Base-by-base conservation (phyloP, 2,888 invertebrate genomes). In the Autographa pulchrina region DNA sequence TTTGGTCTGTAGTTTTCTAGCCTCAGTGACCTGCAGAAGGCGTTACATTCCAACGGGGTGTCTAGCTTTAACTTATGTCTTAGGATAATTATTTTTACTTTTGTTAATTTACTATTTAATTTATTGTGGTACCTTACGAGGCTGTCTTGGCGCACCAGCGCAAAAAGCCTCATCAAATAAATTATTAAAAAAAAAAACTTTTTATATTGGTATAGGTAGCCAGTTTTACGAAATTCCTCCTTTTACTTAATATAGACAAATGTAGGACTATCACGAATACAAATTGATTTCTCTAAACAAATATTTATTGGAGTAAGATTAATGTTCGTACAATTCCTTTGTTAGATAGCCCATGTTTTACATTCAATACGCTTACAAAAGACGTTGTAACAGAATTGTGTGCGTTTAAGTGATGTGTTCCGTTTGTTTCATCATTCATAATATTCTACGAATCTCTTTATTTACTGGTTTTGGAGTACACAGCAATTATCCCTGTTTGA, bases 301-400 rank as follows among this genome's bases (percentile, higher is more conserved):
- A 78, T 83, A 78, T 83, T 78, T 75, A 82, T 83, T 78, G 68
- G 76, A 83, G 60, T 67, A 78, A 73, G 72, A 83, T 81, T 76
- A 81, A 83, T 78, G 76, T 68, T 76, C 58, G 35, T 65, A 67
- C 68, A 72, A 83, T 72, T 71, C 68, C 74, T 71, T 72, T 80
- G 81, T 70, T 77, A 77, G 67, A 71, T 63, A 69, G 48, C 43
- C 69, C 61, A 35, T 72, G 74, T 80, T 78, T 83, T 80, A 83
- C 62, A 70, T 66, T 62, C 43, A 68, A 73, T 68, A 70, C 66
- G 60, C 52, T 63, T 77, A 77, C 72, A 75, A 72, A 76, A 72
- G 70, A 63, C 82, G 41, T 81, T 54, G 56, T 65, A 78, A 72
- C 68, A 68, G 56, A 41, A 71, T 71, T 58, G 58, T 80, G 16